These are phyloP conservation scores for Oncopodura yosiiana DNA, from an alignment of 1,140 invertebrate genomes.

Conservation along the genomic window DNA sequence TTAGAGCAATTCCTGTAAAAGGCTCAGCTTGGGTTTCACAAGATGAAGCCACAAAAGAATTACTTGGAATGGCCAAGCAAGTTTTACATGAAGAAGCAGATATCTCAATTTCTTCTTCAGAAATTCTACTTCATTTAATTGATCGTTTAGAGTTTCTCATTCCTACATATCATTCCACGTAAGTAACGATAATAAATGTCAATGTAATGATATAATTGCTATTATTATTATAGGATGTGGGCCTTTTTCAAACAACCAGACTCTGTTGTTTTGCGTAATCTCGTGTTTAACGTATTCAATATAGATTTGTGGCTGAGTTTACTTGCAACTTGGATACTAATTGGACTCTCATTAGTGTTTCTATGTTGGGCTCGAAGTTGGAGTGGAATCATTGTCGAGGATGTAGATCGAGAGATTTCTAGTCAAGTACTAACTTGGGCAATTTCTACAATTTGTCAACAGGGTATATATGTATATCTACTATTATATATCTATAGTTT, in stretches of 20 bases:
- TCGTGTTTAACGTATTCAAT: no score
- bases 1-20: no score
- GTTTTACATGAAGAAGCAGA: constrained; percentile 7
- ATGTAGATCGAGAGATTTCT: not conserved
- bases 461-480: not conserved
- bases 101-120: constrained; percentile 6
- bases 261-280: no score
- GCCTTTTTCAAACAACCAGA: constrained; percentile 15
- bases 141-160: constrained; percentile 6
- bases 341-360: no score
- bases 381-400: no score
- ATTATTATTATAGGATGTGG: not conserved
- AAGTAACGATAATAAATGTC: not conserved
- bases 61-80: constrained; percentile 18
- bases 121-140: constrained; percentile 4
- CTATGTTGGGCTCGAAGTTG: no score
- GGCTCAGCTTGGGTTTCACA: not conserved
- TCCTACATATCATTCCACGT: constrained; percentile 12
- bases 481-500: not conserved
- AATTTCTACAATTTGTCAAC: not conserved
- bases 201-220: not conserved
- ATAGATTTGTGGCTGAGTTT: no score
- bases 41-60: not conserved
- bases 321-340: no score
- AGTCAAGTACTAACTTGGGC: not conserved